Evolutionary conservation across 2,888 invertebrate species (phyloP).

Genomic region (Amorpha juglandis): DNA sequence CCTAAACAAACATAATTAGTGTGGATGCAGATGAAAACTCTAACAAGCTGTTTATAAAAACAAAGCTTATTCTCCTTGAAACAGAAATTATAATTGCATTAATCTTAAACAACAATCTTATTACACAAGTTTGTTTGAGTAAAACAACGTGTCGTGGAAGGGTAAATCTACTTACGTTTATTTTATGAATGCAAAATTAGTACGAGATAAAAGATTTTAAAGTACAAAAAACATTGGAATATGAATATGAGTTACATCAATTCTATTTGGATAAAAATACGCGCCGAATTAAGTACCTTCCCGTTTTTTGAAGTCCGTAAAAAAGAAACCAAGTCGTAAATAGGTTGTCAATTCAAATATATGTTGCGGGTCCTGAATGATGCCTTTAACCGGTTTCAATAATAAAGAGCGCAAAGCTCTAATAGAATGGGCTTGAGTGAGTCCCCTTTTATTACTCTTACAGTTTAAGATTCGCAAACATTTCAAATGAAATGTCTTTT

Average conservation of each 20-base stretch:
- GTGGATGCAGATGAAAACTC: conserved; percentile 33
- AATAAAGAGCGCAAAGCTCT: not conserved
- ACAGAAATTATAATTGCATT: conserved; percentile 48
- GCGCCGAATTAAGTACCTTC: too few relatives aligned
- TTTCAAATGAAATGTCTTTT: conserved; percentile 21
- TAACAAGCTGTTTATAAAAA: conserved; percentile 23
- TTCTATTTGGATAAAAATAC: too few relatives aligned
- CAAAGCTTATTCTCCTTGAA: not conserved
- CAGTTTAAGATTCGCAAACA: conserved; percentile 7
- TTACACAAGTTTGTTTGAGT: conserved; percentile 37
- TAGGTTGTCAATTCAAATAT: too few relatives aligned
- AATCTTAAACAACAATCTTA: conserved; percentile 56
- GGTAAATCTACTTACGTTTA: conserved; percentile 27
- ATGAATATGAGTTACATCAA: not conserved
- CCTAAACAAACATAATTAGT: conserved; percentile 2
- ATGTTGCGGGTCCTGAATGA: not conserved
- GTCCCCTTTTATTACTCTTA: conserved; percentile 19
- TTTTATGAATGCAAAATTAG: not conserved
- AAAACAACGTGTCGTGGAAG: conserved; percentile 32
- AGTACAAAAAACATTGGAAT: not conserved
- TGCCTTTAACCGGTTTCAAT: not conserved
- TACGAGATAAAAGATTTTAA: not conserved
- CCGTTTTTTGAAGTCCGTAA: too few relatives aligned
- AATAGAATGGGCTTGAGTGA: conserved; percentile 24
- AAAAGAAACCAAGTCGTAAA: too few relatives aligned